Evolutionary conservation across 2,797 vertebrate species (phyloP), one percentile per base, ranked within the genome.

Genomic region (Falco berigora): DNA sequence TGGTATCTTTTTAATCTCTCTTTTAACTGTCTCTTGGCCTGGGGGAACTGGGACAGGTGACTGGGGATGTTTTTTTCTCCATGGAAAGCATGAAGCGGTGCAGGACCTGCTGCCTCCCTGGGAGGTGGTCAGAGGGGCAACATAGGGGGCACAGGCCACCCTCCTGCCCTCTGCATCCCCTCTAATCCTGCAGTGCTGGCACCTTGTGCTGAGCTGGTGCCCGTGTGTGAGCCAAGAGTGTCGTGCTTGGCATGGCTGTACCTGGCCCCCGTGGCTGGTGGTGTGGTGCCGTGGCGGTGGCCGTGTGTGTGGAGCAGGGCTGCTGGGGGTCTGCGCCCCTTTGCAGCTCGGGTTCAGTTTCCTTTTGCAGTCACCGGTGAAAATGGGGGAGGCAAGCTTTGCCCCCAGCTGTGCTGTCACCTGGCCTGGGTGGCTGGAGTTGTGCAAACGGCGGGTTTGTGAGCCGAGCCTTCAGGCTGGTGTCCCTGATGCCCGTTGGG

Each of bases 1-100:
- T 25, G n/a, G 77, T 71, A n/a, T 92, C 82, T 75, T 55, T 92
- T 92, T 90, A 94, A 94, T 94, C 93, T 86, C 71, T 50, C 32
- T 40, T 71, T 94, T 83, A 94, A 90, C 93, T 25, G 5, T 55
- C 90, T 50, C 62, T 63, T 47, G 46, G 40, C 72, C 61, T 27
- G 11, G 12, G 52, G 32, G 62, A 56, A 53, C 40, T 40, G 77
- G 81, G 50, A 40, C 14, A 53, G 5, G 53, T 46, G 64, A 15
- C 18, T 17, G 32, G 46, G 28, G 40, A 24, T 46, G 19, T 5
- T 6, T 36, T 69, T 46, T 14, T 6, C 17, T 46, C 34, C 0
- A 1, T 9, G n/a, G 75, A 44, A 14, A 21, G 40, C 34, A 61
- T 1, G 0, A 47, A 75, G 34, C 0, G 2, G 27, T 16, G 56